Percentiles rank a stretch among this genome's conserved stretches.
Evolutionary conservation across 2,797 vertebrate genomes (phyloP).

Genomic region (Helicolenus hilgendorfi): DNA sequence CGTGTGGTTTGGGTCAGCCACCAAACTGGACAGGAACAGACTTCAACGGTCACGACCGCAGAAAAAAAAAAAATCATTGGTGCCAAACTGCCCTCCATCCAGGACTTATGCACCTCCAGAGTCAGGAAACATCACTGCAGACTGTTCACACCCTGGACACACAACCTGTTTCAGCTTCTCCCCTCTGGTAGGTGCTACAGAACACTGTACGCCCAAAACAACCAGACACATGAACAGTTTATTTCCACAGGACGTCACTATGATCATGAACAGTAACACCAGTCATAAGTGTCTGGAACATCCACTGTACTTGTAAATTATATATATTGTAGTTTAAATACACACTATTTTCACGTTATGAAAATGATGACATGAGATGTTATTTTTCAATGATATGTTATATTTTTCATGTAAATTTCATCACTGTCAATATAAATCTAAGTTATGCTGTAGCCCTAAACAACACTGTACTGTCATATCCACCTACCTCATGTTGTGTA

Average conservation of each 20-base stretch:
- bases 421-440: neutral
- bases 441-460: neutral
- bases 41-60: neutral
- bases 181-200: neutral
- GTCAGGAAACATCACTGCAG: neutral
- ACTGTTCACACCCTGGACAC: neutral
- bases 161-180: neutral
- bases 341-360: neutral
- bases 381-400: too few relatives aligned
- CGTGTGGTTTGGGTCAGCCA: neutral
- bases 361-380: too few relatives aligned
- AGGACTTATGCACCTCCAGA: neutral
- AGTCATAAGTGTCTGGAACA: neutral
- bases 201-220: neutral
- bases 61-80: neutral
- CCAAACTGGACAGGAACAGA: neutral
- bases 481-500: rapidly evolving
- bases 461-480: neutral
- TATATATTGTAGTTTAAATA: neutral
- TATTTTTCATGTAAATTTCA: too few relatives aligned
- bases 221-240: neutral
- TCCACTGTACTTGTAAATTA: neutral
- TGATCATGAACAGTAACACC: neutral
- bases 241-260: neutral
- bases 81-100: neutral